These are phyloP conservation scores for Pygmarrhopalites habei DNA, from an alignment of 1,140 invertebrate genomes.

Conservation along the genomic window DNA sequence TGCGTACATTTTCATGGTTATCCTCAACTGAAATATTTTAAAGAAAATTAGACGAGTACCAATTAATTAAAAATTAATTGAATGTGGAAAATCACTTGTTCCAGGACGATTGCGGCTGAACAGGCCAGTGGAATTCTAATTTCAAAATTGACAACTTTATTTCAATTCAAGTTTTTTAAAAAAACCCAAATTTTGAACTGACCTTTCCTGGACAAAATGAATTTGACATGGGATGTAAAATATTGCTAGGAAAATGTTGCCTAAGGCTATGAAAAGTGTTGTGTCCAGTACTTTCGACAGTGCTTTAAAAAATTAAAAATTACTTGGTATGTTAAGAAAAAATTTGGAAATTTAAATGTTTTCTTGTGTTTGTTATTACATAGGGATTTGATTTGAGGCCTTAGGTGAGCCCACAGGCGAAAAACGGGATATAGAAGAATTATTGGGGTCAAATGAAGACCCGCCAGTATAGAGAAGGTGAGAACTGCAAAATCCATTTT, in stretches of 20 bases:
- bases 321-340: too few species aligned
- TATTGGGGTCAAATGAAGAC: slow-evolving; percentile 17
- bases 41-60: not conserved
- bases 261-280: not conserved
- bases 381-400: not conserved
- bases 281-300: not conserved
- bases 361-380: too few species aligned
- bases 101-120: not conserved
- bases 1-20: slow-evolving; percentile 78
- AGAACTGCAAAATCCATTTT: too few species aligned
- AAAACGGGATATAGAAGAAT: slow-evolving; percentile 8
- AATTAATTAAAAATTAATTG: not conserved
- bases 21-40: slow-evolving; percentile 54
- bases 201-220: not conserved
- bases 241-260: not conserved
- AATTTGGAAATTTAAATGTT: too few species aligned
- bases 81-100: not conserved
- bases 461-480: slow-evolving; percentile 4
- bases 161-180: not conserved
- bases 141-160: not conserved
- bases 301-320: too few species aligned
- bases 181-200: not conserved
- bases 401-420: not conserved
- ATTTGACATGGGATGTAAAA: not conserved
- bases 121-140: not conserved